Conservation (phyloP, 1,140 invertebrate genomes). For the Oreohelix idahoensis region DNA sequence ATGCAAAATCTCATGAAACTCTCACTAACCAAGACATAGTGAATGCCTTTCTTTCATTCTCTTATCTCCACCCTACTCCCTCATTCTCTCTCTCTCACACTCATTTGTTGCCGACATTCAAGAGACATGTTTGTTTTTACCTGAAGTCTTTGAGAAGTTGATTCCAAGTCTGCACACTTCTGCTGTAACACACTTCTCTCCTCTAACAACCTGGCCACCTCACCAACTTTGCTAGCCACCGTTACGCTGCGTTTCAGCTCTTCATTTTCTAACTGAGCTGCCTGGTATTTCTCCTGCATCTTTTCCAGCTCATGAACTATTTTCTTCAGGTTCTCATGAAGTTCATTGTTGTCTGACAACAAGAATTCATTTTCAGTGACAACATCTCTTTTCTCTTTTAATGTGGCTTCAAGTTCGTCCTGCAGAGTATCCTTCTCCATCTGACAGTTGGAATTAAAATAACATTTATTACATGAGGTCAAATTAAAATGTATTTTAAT, state of each 20-base stretch:
- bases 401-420: constrained; percentile 38
- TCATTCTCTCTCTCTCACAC: no score
- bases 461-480: not conserved
- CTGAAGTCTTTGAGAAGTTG: constrained; percentile 49
- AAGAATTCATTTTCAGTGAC: constrained; percentile 64
- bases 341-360: constrained; percentile 61
- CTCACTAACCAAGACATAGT: no score
- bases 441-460: constrained; percentile 1
- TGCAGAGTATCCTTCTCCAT: constrained; percentile 44
- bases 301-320: constrained; percentile 64
- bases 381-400: constrained; percentile 45
- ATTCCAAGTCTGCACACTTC: constrained; percentile 50
- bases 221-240: constrained; percentile 58
- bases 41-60: no score
- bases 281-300: constrained; percentile 58
- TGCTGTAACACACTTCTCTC: constrained; percentile 58
- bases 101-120: no score
- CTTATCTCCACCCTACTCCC: no score
- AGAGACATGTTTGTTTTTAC: no score
- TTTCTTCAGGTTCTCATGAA: constrained; percentile 66
- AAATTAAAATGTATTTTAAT: not conserved
- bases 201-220: constrained; percentile 60
- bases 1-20: no score
- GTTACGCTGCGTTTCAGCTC: constrained; percentile 55
- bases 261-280: constrained; percentile 56